A percentile compares a stretch with the other conserved stretches of the same genome.
These are phyloP conservation scores for Sipha maydis DNA, from an alignment of 2,888 invertebrate species.

Conservation along the genomic window DNA sequence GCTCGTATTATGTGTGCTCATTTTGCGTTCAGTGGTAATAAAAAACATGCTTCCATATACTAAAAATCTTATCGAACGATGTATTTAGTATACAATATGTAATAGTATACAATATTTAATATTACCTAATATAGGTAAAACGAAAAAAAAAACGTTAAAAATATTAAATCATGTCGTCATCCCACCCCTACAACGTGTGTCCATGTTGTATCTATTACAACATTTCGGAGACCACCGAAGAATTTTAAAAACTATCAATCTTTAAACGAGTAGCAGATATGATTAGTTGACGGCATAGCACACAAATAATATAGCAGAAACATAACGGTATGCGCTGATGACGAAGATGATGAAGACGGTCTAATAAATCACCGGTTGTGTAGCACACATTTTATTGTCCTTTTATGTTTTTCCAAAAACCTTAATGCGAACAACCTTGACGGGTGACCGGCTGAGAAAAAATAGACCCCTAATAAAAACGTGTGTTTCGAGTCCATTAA, in stretches of 20 bases:
- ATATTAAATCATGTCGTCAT: background rate
- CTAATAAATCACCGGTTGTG: conserved; percentile 36
- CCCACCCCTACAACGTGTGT: background rate
- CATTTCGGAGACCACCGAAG: conserved; percentile 19
- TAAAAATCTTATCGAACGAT: background rate
- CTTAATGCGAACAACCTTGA: background rate
- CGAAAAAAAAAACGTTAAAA: conserved; percentile 32
- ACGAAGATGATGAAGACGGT: background rate
- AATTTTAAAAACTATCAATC: conserved; percentile 42
- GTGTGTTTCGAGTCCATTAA: conserved; percentile 34
- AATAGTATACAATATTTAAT: background rate
- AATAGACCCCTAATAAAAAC: conserved; percentile 20
- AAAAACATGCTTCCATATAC: background rate
- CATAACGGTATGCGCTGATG: conserved; percentile 18
- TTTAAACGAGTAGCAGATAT: background rate
- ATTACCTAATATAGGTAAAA: background rate
- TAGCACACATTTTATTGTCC: conserved; percentile 33
- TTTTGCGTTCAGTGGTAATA: background rate
- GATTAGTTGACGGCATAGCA: background rate
- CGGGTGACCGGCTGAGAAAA: background rate
- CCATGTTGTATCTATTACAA: background rate
- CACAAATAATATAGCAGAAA: conserved; percentile 32
- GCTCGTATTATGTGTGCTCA: background rate
- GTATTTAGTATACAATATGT: background rate
- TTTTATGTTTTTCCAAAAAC: background rate